Conservation (phyloP, 2,888 invertebrate genomes). For the Napeogenes inachia region DNA sequence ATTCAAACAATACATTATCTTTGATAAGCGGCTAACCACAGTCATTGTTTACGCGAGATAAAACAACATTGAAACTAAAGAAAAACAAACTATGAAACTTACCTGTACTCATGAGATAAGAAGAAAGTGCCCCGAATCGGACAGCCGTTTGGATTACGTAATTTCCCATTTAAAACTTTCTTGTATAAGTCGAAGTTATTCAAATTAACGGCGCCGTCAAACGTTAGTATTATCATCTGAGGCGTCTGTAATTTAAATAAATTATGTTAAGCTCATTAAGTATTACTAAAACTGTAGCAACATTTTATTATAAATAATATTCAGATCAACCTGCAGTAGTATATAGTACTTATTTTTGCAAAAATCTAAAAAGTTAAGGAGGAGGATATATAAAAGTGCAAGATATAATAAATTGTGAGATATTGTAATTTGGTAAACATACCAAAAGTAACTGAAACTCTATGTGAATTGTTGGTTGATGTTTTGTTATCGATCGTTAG, state of each 20-base stretch:
- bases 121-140: conserved; percentile 94
- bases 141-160: conserved; percentile 93
- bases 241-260: conserved; percentile 82
- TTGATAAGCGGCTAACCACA: too few species aligned
- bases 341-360: too few species aligned
- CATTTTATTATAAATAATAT: neutral
- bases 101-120: conserved; percentile 90
- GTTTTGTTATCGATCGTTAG: too few species aligned
- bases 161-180: conserved; percentile 87
- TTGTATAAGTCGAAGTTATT: conserved; percentile 93
- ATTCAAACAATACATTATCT: neutral
- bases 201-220: conserved; percentile 94
- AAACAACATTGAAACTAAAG: neutral
- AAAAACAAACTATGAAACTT: conserved; percentile 35
- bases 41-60: neutral
- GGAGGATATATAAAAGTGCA: too few species aligned
- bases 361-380: too few species aligned
- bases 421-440: too few species aligned
- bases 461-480: too few species aligned
- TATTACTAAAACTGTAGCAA: conserved; percentile 6
- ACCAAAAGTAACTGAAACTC: too few species aligned
- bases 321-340: too few species aligned
- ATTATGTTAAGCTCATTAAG: conserved; percentile 9
- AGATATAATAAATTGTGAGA: too few species aligned
- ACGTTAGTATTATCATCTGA: conserved; percentile 94